These are phyloP conservation scores for Microplitis manilae DNA, from an alignment of 2,888 invertebrate species.

Conservation along the genomic window DNA sequence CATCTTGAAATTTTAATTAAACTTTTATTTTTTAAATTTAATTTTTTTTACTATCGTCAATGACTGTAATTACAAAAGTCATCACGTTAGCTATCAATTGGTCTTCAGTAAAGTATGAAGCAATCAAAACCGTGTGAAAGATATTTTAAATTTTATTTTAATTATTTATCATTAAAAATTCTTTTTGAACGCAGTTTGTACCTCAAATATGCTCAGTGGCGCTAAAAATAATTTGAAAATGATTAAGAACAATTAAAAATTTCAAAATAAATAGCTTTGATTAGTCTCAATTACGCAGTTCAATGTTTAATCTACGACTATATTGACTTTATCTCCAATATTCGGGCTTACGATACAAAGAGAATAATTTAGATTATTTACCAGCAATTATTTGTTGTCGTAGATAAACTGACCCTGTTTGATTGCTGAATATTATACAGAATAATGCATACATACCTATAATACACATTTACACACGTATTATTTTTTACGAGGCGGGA, in stretches of 20 bases:
- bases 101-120: no score
- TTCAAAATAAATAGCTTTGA: not conserved
- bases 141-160: no score
- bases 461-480: not conserved
- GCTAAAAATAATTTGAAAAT: not conserved
- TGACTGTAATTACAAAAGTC: no score
- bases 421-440: not conserved
- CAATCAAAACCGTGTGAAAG: no score
- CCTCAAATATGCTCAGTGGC: not conserved
- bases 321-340: not conserved
- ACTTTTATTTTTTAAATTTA: no score
- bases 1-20: no score
- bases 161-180: not conserved
- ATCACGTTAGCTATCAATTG: no score
- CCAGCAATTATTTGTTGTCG: slow-evolving; percentile 26
- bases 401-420: slow-evolving; percentile 29
- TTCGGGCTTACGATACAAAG: slow-evolving; percentile 50
- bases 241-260: not conserved
- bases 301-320: not conserved
- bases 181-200: not conserved
- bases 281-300: not conserved
- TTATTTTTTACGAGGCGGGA: not conserved
- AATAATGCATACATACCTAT: slow-evolving; percentile 29
- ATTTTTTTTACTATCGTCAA: no score
- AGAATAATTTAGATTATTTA: slow-evolving; percentile 58